phyloP scores from a whole-genome alignment of 2,797 vertebrate species.

The Brachymystax lenok region DNA sequence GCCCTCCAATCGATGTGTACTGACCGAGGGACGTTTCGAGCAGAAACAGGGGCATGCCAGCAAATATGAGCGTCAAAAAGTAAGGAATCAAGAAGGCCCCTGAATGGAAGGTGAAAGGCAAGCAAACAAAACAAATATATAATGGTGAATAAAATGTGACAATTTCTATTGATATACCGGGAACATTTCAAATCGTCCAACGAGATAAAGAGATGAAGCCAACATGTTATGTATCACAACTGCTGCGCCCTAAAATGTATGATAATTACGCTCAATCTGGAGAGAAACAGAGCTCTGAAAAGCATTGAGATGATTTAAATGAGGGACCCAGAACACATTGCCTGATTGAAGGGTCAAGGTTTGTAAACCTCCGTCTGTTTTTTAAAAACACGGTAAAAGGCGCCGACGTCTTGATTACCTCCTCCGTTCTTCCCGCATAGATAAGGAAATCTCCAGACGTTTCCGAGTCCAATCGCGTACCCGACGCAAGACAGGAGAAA shows the following conservation, averaged over 20 bases:
- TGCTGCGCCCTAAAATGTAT: slow-evolving; percentile 28
- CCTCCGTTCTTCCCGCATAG: slow-evolving; percentile 98
- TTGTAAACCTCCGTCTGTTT: slow-evolving; percentile 47
- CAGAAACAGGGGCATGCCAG: slow-evolving; percentile 95
- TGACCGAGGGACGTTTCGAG: slow-evolving; percentile 96
- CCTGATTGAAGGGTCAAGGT: slow-evolving; percentile 40
- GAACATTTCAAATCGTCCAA: slow-evolving; percentile 46
- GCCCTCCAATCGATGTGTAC: slow-evolving; percentile 94
- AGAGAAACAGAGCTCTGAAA: neutral
- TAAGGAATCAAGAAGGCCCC: slow-evolving; percentile 99
- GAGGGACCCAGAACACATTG: slow-evolving; percentile 28
- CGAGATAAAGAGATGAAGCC: slow-evolving; percentile 14
- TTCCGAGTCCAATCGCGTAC: slow-evolving; percentile 97
- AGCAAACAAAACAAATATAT: slow-evolving; percentile 25
- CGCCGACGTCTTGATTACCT: slow-evolving; percentile 78
- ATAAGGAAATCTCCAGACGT: slow-evolving; percentile 98
- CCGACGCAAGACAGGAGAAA: slow-evolving; percentile 99
- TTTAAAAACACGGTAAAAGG: slow-evolving; percentile 27
- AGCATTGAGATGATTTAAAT: slow-evolving; percentile 25
- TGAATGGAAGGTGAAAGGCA: slow-evolving; percentile 64
- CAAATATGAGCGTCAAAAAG: slow-evolving; percentile 98
- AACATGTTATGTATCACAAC: slow-evolving; percentile 24
- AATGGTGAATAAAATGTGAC: slow-evolving; percentile 51
- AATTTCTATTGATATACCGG: slow-evolving; percentile 34
- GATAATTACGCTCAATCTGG: slow-evolving; percentile 61